Base-by-base conservation (phyloP, 2,113 vertebrate genomes). In the Notarius lentiginosus region DNA sequence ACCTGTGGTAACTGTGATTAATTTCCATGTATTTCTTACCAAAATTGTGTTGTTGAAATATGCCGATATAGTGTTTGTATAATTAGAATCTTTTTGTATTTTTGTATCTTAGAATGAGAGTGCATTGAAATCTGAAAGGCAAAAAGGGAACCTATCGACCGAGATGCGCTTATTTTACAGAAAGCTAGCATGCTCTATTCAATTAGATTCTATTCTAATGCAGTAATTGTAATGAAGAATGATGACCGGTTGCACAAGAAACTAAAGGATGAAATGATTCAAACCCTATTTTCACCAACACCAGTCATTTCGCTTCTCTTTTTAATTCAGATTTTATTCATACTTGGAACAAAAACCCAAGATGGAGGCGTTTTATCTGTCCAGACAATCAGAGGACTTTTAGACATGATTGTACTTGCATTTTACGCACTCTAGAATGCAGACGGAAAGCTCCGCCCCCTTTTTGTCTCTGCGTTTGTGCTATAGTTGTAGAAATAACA, bases 11-110 rank as follows among this genome's bases (percentile, higher is more conserved):
- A 61, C 81, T 77, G 86, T 87, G 86, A 83, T 34, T 86, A 79
- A 79, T 88, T 79, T 79, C 80, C 55, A 84, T 80, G 76, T 70
- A 65, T 83, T 87, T 87, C 76, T 76, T 83, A 86, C 56, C 30
- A 58, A 77, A 85, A 80, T 41, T 60, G 60, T 83, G 84, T 87
- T 70, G 53, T 86, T 73, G 41, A 56, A 82, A 66, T 61, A 81
- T 80, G 10, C 30, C 56, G 22, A 81, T 81, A 81, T 75, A 84
- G 84, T 86, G 76, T 90, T 90, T 88, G 76, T 88, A 88, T 51
- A 41, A 89, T 86, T 72, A 88, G 76, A 56, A 76, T 79, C 76
- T 89, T 79, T 41, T 90, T 90, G 88, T 90, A 90, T 90, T 90
- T 90, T 90, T 90, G 70, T 90, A 90, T 70, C 76, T 80, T 68